Conservation (phyloP, 2,888 invertebrate species). For the Rhamphomyia laevipes region DNA sequence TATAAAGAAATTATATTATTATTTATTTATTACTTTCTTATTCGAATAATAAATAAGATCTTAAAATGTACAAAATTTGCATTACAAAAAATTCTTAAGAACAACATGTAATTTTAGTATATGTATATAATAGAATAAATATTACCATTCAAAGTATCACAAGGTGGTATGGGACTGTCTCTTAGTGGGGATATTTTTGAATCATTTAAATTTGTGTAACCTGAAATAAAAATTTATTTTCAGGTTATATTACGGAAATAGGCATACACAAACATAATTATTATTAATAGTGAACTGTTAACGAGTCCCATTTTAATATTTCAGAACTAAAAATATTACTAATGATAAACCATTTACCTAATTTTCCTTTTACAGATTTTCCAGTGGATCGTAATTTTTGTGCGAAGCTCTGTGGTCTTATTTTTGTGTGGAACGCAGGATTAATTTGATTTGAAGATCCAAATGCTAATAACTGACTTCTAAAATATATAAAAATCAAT, state of each 20-base stretch:
- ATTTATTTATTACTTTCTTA: slow-evolving; percentile 24
- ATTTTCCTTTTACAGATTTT: slow-evolving; percentile 65
- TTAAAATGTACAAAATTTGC: too few species aligned
- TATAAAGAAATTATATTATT: not conserved
- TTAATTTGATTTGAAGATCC: slow-evolving; percentile 33
- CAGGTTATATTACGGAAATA: not conserved
- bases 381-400: slow-evolving; percentile 77
- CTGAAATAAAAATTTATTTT: slow-evolving; percentile 23
- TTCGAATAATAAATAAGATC: not conserved
- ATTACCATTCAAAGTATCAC: not conserved
- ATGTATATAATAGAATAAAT: slow-evolving; percentile 6
- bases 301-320: not conserved
- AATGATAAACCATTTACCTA: slow-evolving; percentile 24
- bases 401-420: slow-evolving; percentile 75
- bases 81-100: slow-evolving; percentile 15
- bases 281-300: slow-evolving; percentile 17
- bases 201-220: slow-evolving; percentile 73
- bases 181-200: slow-evolving; percentile 55
- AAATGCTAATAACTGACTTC: slow-evolving; percentile 25
- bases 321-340: not conserved
- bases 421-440: slow-evolving; percentile 36
- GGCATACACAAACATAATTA: not conserved
- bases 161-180: slow-evolving; percentile 38
- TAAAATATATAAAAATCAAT: slow-evolving; percentile 5
- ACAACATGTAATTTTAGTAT: slow-evolving; percentile 30